Evolutionary conservation across 2,113 vertebrate species (phyloP).

Genomic region (Bubo bubo): DNA sequence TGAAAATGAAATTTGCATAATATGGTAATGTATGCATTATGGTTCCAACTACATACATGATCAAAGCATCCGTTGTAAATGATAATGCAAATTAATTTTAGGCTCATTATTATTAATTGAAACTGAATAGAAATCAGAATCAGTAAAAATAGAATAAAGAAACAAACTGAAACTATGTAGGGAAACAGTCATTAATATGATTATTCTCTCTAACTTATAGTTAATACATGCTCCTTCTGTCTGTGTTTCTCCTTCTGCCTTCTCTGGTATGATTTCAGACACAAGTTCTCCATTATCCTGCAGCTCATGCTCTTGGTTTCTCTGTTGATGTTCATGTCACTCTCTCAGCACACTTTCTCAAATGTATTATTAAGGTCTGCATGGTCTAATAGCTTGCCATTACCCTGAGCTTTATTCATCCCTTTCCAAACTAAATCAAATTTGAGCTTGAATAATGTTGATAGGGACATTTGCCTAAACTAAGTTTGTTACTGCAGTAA

Average conservation of each 20-base stretch:
- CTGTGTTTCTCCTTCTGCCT: neutral
- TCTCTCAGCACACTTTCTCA: conserved; percentile 28
- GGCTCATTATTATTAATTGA: conserved; percentile 67
- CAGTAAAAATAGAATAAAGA: conserved; percentile 58
- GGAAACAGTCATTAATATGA: conserved; percentile 65
- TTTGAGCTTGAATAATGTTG: conserved; percentile 67
- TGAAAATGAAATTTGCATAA: conserved; percentile 51
- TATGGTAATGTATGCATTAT: conserved; percentile 51
- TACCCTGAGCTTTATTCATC: conserved; percentile 48
- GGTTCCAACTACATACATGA: conserved; percentile 62
- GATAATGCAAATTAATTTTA: conserved; percentile 61
- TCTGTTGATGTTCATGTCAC: conserved; percentile 27
- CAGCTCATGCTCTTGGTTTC: neutral
- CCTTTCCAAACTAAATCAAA: conserved; percentile 71
- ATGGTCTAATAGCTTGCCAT: conserved; percentile 53
- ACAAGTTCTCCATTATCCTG: neutral
- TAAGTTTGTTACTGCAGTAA: conserved; percentile 60
- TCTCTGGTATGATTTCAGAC: neutral
- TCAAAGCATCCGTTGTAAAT: conserved; percentile 55
- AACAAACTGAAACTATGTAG: conserved; percentile 57
- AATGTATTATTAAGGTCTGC: conserved; percentile 55
- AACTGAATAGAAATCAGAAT: conserved; percentile 53
- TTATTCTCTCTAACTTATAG: conserved; percentile 10
- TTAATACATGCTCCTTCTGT: neutral
- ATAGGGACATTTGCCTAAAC: conserved; percentile 55